phyloP scores from a whole-genome alignment of 2,888 invertebrate genomes.

The Epiperipatus broadwayi region DNA sequence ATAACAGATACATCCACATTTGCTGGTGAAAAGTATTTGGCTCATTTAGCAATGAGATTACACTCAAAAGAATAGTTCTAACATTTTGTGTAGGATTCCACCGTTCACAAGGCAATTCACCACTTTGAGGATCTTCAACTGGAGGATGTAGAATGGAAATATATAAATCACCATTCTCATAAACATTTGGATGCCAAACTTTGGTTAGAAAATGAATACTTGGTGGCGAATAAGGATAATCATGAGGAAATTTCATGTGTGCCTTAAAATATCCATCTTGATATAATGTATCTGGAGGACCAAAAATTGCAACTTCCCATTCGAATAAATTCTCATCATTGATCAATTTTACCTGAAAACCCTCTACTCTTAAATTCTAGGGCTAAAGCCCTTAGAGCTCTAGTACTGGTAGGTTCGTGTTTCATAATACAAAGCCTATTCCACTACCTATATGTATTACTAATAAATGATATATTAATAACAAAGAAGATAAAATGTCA shows the following conservation, averaged over 20 bases:
- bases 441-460: too few species aligned
- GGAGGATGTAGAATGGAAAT: slow-evolving; percentile 98
- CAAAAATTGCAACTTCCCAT: slow-evolving; percentile 99
- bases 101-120: slow-evolving; percentile 93
- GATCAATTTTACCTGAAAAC: slow-evolving; percentile 83
- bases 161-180: slow-evolving; percentile 98
- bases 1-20: slow-evolving; percentile 99
- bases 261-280: slow-evolving; percentile 99
- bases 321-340: slow-evolving; percentile 97
- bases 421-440: too few species aligned
- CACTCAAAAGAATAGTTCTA: slow-evolving; percentile 89
- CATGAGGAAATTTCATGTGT: slow-evolving; percentile 91
- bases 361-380: too few species aligned
- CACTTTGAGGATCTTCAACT: slow-evolving; percentile 96
- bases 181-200: slow-evolving; percentile 99
- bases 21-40: slow-evolving; percentile 97
- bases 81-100: slow-evolving; percentile 99
- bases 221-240: slow-evolving; percentile 98
- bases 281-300: slow-evolving; percentile 93
- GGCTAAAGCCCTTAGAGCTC: too few species aligned
- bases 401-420: too few species aligned
- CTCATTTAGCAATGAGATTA: slow-evolving; percentile 94
- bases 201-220: slow-evolving; percentile 91
- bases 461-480: too few species aligned
- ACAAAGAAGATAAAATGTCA: too few species aligned